Conservation (phyloP, 2,113 vertebrate genomes). For the Pelvicachromis taeniatus region DNA sequence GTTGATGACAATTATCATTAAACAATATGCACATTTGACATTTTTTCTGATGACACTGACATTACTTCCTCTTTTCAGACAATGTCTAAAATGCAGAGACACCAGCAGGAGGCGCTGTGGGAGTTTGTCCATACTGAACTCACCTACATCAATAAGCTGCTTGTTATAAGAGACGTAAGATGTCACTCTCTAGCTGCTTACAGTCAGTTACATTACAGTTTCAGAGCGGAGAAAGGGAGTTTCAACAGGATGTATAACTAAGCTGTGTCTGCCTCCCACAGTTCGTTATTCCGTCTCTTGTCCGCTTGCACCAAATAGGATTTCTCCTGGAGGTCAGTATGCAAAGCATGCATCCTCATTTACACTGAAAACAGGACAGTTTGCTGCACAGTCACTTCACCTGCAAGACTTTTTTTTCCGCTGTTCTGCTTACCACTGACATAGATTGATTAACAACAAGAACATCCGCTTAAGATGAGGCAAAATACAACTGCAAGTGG, state of each 20-base stretch:
- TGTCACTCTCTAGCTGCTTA: neutral
- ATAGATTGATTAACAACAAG: neutral
- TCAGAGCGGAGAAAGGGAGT: neutral
- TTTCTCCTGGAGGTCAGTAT: conserved; percentile 78
- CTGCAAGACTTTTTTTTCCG: conserved; percentile 14
- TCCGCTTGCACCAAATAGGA: conserved; percentile 70
- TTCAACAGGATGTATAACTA: neutral
- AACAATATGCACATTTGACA: neutral
- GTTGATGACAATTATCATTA: neutral
- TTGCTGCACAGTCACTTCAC: neutral
- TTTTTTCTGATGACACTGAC: neutral
- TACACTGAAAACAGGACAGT: neutral
- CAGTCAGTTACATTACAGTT: neutral
- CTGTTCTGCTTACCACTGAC: conserved; percentile 23
- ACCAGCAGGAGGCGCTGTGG: conserved; percentile 86
- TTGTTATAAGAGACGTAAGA: conserved; percentile 75
- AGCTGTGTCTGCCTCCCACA: conserved; percentile 32
- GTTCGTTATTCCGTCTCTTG: conserved; percentile 76
- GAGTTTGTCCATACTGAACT: conserved; percentile 81
- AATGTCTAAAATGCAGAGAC: conserved; percentile 74
- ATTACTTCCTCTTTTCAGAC: conserved; percentile 51
- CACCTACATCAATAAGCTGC: conserved; percentile 77
- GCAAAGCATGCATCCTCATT: neutral
- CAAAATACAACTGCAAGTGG: conserved; percentile 13
- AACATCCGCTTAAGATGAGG: conserved; percentile 34